Base-by-base conservation (phyloP, 2,888 invertebrate genomes). In the Elegia similella region DNA sequence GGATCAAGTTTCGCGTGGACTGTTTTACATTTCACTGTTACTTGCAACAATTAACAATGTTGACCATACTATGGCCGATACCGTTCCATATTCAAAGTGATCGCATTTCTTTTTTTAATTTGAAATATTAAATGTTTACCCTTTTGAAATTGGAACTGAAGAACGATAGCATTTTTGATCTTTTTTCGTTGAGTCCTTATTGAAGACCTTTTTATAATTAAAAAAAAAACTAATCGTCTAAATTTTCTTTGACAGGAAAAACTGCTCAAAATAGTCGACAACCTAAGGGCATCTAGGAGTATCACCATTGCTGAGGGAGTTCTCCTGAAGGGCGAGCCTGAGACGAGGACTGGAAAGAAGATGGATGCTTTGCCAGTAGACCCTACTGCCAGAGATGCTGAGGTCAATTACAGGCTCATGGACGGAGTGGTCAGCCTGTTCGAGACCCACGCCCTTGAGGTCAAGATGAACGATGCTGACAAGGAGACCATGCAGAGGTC, bases 361-460 rank as follows among this genome's bases (percentile, higher is more conserved):
- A 92, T 94, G 23, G 93, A 95, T 63, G 88, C 93, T 57, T 84
- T 96, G 54, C 95, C 96, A 12, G 92, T 93, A n/a, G 96, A 96
- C 72, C 92, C 93, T 15, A 93, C 94, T 65, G 94, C 95, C 12
- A 93, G 95, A 57, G 96, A 96, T 79, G 93, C 93, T 59, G 95
- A 95, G 72, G 92, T 96, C 60, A 95, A 96, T 76, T 93, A 94
- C 64, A 92, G 96, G 62, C 89, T 97, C 56, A 85, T 95, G 63
- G 96, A 97, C 75, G 94, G 95, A 64, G 93, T 96, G 8, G 94
- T 95, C 63, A 93, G 94, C 69, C 94, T 96, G 80, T 93, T 96
- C 65, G 94, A 95, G 72, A 94, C 95, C 54, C 96, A 96, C 73
- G 95, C 96, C 15, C 88, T 97, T 46, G 96, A 97, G 76, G 94